phyloP scores from a whole-genome alignment of 2,113 vertebrate species.

The Pomatostomus ruficeps region DNA sequence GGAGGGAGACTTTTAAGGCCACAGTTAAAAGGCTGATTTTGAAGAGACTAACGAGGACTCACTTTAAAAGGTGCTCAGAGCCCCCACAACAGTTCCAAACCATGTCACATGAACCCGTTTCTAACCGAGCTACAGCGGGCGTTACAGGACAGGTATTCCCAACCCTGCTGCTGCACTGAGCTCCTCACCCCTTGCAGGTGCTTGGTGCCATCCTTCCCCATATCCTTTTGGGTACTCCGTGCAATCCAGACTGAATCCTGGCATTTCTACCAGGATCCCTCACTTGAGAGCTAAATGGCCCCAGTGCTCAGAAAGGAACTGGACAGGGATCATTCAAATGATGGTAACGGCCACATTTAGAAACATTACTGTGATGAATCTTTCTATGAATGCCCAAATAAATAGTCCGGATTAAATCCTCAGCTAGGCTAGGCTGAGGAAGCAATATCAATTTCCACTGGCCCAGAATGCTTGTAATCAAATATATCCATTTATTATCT shows the following conservation, averaged over 20 bases:
- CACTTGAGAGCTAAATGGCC: neutral
- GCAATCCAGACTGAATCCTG: neutral
- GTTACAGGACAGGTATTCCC: neutral
- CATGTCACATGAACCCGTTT: neutral
- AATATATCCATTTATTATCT: slow-evolving; percentile 27
- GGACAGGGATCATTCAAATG: neutral
- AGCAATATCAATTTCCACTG: neutral
- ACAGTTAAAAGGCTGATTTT: neutral
- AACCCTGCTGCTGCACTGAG: neutral
- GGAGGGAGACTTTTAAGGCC: neutral
- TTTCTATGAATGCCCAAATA: neutral
- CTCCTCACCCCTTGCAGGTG: neutral
- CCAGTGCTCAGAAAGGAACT: neutral
- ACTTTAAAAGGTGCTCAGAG: neutral
- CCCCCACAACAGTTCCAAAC: neutral
- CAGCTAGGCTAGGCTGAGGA: neutral
- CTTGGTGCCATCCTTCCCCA: neutral
- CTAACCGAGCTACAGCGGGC: neutral
- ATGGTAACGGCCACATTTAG: neutral
- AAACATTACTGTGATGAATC: neutral
- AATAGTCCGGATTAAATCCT: neutral
- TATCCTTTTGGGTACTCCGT: neutral
- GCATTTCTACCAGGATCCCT: neutral
- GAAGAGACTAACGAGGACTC: slow-evolving; percentile 15
- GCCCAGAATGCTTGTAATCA: neutral